These are phyloP conservation scores for Hycleus phaleratus DNA, from an alignment of 1,140 invertebrate genomes.

Conservation along the genomic window DNA sequence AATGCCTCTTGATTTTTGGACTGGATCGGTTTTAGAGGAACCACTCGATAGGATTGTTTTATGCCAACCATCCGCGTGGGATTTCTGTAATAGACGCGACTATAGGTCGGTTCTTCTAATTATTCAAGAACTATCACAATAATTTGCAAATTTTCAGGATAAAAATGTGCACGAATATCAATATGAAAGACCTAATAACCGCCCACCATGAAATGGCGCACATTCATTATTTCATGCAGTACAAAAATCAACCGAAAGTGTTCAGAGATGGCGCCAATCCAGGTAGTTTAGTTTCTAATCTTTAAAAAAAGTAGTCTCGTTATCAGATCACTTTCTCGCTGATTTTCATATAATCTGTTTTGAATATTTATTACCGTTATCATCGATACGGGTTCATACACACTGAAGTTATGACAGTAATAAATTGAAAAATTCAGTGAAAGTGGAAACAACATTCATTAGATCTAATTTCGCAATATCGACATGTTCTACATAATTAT, in stretches of 20 bases:
- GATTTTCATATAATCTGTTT: too few species aligned
- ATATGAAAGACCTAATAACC: slow-evolving; percentile 80
- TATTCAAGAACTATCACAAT: not conserved
- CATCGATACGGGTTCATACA: too few species aligned
- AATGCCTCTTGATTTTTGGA: slow-evolving; percentile 76
- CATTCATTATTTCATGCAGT: slow-evolving; percentile 83
- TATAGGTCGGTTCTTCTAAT: slow-evolving; percentile 51
- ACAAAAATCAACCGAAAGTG: slow-evolving; percentile 73
- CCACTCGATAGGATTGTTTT: slow-evolving; percentile 65
- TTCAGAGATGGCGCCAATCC: slow-evolving; percentile 89
- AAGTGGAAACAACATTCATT: too few species aligned
- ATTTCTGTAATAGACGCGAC: slow-evolving; percentile 83
- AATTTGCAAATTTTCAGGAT: slow-evolving; percentile 57
- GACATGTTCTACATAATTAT: too few species aligned
- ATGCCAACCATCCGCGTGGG: slow-evolving; percentile 86
- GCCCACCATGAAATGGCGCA: slow-evolving; percentile 92
- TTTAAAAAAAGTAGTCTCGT: too few species aligned
- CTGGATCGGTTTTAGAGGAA: slow-evolving; percentile 67
- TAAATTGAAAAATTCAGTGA: too few species aligned
- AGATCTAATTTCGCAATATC: too few species aligned
- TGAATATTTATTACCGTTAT: too few species aligned
- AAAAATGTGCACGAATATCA: slow-evolving; percentile 90
- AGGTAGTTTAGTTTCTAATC: slow-evolving; percentile 45
- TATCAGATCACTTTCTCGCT: too few species aligned
- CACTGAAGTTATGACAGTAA: too few species aligned